Evolutionary conservation across 2,888 invertebrate species (phyloP).

Genomic region (Drosophila sordidapex): DNA sequence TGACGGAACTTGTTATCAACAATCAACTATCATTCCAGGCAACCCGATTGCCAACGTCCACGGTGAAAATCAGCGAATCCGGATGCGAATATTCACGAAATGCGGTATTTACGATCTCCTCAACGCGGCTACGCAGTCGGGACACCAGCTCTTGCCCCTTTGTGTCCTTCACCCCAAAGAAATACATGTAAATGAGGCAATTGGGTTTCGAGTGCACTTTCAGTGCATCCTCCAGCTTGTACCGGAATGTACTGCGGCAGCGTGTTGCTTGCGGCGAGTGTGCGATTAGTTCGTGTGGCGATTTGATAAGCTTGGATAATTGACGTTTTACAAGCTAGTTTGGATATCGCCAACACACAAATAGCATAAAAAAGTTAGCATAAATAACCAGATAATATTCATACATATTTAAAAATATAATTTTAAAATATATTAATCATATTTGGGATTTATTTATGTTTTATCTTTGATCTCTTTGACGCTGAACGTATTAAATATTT

Average conservation of each 20-base stretch:
- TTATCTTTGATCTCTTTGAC: constrained; percentile 31
- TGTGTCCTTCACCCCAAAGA: constrained; percentile 82
- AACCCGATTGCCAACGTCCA: constrained; percentile 90
- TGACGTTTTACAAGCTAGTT: constrained; percentile 30
- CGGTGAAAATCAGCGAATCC: constrained; percentile 88
- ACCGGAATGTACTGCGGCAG: constrained; percentile 61
- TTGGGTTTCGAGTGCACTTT: constrained; percentile 30
- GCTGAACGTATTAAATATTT: constrained; percentile 53
- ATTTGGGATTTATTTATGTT: constrained; percentile 21
- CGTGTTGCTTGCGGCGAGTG: neutral
- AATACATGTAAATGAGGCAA: constrained; percentile 68
- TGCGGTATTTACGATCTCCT: constrained; percentile 89
- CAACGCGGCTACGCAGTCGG: constrained; percentile 89
- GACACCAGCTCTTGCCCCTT: constrained; percentile 92
- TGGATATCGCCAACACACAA: constrained; percentile 18
- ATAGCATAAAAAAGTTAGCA: no score
- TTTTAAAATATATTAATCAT: constrained; percentile 3
- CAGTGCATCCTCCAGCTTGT: constrained; percentile 50
- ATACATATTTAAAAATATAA: neutral
- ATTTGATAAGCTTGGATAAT: constrained; percentile 31
- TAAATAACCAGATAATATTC: no score
- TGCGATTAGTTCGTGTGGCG: neutral
- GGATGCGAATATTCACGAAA: constrained; percentile 86
- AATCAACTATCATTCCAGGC: constrained; percentile 89
- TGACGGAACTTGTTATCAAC: constrained; percentile 92